phyloP scores from a whole-genome alignment of 2,113 vertebrate genomes.

The Leptobrachium ailaonicum region DNA sequence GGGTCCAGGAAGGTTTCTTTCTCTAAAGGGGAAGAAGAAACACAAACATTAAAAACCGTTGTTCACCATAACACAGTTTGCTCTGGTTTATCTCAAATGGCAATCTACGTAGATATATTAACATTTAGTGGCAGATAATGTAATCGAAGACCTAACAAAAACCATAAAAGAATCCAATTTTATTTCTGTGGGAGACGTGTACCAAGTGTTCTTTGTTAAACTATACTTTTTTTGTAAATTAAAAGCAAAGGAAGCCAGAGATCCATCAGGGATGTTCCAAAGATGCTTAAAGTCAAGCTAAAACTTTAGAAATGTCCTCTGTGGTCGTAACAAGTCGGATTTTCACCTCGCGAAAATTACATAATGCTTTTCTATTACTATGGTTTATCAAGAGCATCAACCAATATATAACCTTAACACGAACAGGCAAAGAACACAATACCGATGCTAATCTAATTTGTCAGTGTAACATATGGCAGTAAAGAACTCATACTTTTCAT shows the following conservation, averaged over 20 bases:
- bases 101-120: no score
- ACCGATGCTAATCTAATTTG: not conserved
- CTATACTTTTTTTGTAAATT: not conserved
- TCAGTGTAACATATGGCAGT: not conserved
- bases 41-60: not conserved
- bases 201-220: no score
- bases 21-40: constrained; percentile 70
- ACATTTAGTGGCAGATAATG: no score
- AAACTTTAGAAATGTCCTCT: no score
- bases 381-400: not conserved
- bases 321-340: not conserved
- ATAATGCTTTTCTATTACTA: not conserved
- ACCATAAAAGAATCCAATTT: no score
- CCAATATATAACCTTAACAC: not conserved
- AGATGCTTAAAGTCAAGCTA: no score
- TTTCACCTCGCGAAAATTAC: not conserved
- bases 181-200: no score
- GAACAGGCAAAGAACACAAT: not conserved
- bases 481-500: not conserved
- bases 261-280: no score
- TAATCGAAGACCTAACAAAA: no score
- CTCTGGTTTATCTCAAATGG: no score
- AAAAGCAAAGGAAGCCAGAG: no score
- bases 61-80: not conserved
- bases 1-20: constrained; percentile 97